Percentiles rank a stretch among this genome's conserved stretches.
Evolutionary conservation across 2,113 vertebrate genomes (phyloP).

Genomic region (Istiophorus platypterus): DNA sequence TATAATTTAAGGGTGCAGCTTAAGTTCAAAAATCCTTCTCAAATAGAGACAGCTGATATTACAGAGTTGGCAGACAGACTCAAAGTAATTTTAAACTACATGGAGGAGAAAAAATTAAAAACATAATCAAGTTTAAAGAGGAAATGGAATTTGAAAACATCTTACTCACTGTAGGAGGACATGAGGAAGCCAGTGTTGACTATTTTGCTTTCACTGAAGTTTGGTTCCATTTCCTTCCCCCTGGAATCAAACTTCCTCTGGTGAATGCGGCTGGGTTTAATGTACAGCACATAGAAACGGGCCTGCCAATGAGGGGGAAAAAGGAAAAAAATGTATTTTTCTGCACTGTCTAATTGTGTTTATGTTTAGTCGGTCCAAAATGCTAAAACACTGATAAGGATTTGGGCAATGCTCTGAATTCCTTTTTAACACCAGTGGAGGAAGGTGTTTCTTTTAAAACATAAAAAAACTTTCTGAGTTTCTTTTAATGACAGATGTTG

Average conservation of each 20-base stretch:
- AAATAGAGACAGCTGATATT: no score
- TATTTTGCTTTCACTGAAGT: slow-evolving; percentile 89
- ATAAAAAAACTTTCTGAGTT: background rate
- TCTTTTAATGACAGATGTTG: no score
- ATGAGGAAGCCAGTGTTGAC: slow-evolving; percentile 92
- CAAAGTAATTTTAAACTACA: no score
- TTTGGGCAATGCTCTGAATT: background rate
- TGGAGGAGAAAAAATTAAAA: background rate
- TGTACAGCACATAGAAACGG: slow-evolving; percentile 87
- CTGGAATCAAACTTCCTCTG: slow-evolving; percentile 85
- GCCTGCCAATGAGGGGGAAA: slow-evolving; percentile 70
- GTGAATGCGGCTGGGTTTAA: slow-evolving; percentile 85
- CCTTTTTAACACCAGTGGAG: background rate
- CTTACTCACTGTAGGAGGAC: slow-evolving; percentile 92
- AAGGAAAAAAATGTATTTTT: background rate
- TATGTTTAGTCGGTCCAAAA: background rate
- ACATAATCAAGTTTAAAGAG: background rate
- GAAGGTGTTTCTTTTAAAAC: background rate
- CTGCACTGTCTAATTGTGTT: background rate
- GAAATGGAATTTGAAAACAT: background rate
- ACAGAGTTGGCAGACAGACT: background rate
- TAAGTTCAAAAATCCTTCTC: no score
- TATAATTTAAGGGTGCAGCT: no score
- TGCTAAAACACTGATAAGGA: background rate
- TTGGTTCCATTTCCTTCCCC: slow-evolving; percentile 90